A percentile compares a stretch with the other conserved stretches of the same genome.
These are phyloP conservation scores for Euthynnus affinis DNA, from an alignment of 2,797 vertebrate genomes.

Conservation along the genomic window DNA sequence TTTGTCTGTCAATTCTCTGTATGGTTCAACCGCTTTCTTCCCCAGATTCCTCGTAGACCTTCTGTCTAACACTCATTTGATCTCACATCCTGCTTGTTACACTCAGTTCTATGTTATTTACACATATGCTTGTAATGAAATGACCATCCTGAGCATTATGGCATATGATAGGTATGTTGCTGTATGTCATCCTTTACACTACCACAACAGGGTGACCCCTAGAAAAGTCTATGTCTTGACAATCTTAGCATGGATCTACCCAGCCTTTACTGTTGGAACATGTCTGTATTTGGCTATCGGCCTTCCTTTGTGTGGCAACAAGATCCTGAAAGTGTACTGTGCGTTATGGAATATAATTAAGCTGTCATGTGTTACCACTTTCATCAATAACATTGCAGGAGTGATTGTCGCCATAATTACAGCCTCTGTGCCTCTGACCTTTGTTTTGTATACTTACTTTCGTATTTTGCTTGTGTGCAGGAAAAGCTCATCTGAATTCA, in stretches of 20 bases:
- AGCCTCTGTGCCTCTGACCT: conserved; percentile 41
- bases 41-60: conserved; percentile 69
- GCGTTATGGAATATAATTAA: conserved; percentile 70
- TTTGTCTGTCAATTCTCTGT: conserved; percentile 59
- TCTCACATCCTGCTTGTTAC: conserved; percentile 56
- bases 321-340: conserved; percentile 70
- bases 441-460: conserved; percentile 59
- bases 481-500: conserved; percentile 61
- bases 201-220: conserved; percentile 46
- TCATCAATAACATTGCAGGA: conserved; percentile 42
- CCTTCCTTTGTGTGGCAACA: conserved; percentile 69
- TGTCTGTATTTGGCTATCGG: conserved; percentile 21
- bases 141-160: conserved; percentile 53
- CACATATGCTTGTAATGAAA: conserved; percentile 36
- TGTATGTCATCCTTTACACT: conserved; percentile 70
- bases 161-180: conserved; percentile 59
- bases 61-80: conserved; percentile 51
- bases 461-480: conserved; percentile 57
- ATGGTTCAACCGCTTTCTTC: conserved; percentile 62
- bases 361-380: conserved; percentile 58
- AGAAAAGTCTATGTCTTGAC: conserved; percentile 18
- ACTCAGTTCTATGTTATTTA: conserved; percentile 58
- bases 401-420: conserved; percentile 28
- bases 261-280: conserved; percentile 25
- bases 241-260: conserved; percentile 23